These are phyloP conservation scores for Decapterus maruadsi DNA, from an alignment of 2,797 vertebrate genomes.

Conservation along the genomic window DNA sequence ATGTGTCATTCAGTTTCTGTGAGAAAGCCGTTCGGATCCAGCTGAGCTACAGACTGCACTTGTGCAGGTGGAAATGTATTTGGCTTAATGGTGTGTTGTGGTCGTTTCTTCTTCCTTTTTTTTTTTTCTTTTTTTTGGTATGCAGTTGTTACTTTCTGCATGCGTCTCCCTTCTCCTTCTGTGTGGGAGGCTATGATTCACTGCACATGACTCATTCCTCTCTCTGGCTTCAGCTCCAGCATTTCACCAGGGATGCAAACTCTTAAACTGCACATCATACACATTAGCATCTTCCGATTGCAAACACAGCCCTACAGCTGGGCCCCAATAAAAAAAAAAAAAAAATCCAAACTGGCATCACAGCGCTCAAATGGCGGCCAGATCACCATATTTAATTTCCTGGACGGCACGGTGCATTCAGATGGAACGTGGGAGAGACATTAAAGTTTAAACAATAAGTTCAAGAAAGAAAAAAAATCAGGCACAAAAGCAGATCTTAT, in stretches of 20 bases:
- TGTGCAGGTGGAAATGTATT: constrained; percentile 56
- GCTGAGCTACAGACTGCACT: constrained; percentile 45
- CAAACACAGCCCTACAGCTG: constrained; percentile 57
- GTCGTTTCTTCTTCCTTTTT: background rate
- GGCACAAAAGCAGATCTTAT: constrained; percentile 14
- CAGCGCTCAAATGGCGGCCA: constrained; percentile 26
- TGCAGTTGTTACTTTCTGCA: constrained; percentile 64
- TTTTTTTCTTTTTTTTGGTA: background rate
- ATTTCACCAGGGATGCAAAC: constrained; percentile 75
- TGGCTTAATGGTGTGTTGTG: constrained; percentile 50
- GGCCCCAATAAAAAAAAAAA: constrained; percentile 28
- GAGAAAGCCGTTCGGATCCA: constrained; percentile 47
- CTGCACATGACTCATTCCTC: constrained; percentile 82
- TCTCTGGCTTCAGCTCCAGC: constrained; percentile 67
- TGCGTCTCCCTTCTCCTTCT: constrained; percentile 64
- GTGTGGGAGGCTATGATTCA: constrained; percentile 85
- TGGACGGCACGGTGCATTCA: constrained; percentile 35
- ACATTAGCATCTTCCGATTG: constrained; percentile 65
- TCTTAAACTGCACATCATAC: constrained; percentile 63
- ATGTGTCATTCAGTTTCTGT: constrained; percentile 50
- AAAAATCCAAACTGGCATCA: constrained; percentile 12
- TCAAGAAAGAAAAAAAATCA: constrained; percentile 2
- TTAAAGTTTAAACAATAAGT: constrained; percentile 27
- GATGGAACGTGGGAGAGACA: constrained; percentile 29
- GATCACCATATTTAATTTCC: constrained; percentile 38